Evolutionary conservation across 2,888 invertebrate species (phyloP), one percentile per base, ranked within the genome.

Genomic region (Brenthis hecate): DNA sequence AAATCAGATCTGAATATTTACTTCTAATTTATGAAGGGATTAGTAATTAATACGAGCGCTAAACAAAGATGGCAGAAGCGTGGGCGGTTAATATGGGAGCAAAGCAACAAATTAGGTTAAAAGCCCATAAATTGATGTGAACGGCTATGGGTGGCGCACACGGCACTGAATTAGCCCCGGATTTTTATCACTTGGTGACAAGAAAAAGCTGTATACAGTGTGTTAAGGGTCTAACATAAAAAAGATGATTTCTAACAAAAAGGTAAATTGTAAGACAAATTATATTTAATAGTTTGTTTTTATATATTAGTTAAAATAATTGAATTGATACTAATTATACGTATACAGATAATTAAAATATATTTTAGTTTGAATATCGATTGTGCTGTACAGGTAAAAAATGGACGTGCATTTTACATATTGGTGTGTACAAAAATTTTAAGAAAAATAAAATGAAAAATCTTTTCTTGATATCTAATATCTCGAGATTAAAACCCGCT

Each of bases 61-160:
- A 71, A 72, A 68, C 68, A 72, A 55, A 71, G 73, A 71, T 74
- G 71, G 71, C 72, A 66, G 65, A 66, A 60, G 71, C 70, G 76
- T 75, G 73, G 76, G 76, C 75, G 73, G 80, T 80, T 83, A 82
- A 83, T 80, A 76, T 73, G 69, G 68, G 69, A 68, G 74, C 85
- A 88, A 89, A 73, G 74, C 86, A 89, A 91, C 91, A 91, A 92
- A 92, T 92, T 91, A 91, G 89, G 87, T 87, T 91, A 91, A 91
- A 91, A 91, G 91, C 89, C 89, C 88, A 92, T 91, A 91, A 92
- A 91, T 91, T 87, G 87, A 89, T 87, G 88, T 87, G 85, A 87
- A 85, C 87, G 85, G 86, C 86, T 79, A 83, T 91, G 91, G 90
- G 92, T 91, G 91, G 91, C 87, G 85, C 85, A 79, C 85, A 80